Conservation (phyloP, 2,113 vertebrate species). For the Arvicanthis niloticus region DNA sequence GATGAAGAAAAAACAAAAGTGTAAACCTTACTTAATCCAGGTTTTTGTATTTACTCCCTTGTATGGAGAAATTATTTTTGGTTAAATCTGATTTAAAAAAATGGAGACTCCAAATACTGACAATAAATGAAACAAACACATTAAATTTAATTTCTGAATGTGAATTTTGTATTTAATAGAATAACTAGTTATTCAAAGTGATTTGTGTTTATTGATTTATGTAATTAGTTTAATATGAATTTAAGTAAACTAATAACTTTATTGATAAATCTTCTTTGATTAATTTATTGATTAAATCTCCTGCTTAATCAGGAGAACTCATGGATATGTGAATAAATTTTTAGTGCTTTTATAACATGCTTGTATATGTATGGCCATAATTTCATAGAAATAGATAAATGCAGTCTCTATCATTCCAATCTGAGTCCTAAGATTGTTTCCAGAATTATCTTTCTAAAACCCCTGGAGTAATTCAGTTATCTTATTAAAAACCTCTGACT, state of each 20-base stretch:
- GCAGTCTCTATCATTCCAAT: not conserved
- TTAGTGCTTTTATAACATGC: conserved; percentile 18
- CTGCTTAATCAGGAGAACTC: not conserved
- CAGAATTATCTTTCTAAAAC: not conserved
- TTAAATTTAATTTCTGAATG: conserved; percentile 25
- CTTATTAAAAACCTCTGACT: not conserved
- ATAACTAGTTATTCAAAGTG: not conserved
- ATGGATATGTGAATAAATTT: not conserved
- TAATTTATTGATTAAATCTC: no score
- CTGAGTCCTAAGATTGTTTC: not conserved
- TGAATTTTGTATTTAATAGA: not conserved
- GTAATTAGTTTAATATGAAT: not conserved
- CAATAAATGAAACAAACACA: conserved; percentile 27
- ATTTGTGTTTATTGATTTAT: not conserved
- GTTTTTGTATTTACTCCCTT: not conserved
- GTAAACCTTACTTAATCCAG: not conserved
- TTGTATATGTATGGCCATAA: not conserved
- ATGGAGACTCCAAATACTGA: not conserved
- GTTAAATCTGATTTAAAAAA: not conserved
- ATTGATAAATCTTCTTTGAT: not conserved
- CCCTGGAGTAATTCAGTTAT: not conserved
- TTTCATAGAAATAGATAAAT: not conserved
- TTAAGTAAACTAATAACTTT: conserved; percentile 28
- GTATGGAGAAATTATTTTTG: not conserved
- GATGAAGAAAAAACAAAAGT: not conserved